Percentiles rank a stretch among this genome's conserved stretches.
phyloP scores from a whole-genome alignment of 1,140 invertebrate species.

The Procambarus virginalis region DNA sequence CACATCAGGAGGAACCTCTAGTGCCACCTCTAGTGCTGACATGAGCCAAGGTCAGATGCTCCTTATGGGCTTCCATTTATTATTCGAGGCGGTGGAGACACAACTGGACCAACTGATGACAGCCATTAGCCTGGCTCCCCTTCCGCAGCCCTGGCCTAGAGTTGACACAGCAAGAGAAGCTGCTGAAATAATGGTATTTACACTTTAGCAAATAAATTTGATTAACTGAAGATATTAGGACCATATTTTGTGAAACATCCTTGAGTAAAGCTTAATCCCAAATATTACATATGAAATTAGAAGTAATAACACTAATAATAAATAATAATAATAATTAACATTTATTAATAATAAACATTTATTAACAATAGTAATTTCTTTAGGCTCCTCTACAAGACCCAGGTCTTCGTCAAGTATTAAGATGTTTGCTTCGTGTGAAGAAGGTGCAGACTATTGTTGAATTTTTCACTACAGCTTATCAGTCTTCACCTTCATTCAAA shows the following conservation, averaged over 20 bases:
- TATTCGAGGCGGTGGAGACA: constrained; percentile 85
- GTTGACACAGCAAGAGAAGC: constrained; percentile 88
- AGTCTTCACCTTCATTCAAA: constrained; percentile 71
- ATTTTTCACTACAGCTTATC: constrained; percentile 82
- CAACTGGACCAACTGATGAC: constrained; percentile 62
- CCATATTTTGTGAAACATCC: neutral
- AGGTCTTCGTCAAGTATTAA: constrained; percentile 80
- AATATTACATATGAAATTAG: constrained; percentile 67
- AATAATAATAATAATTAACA: too few species aligned
- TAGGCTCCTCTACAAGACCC: constrained; percentile 84
- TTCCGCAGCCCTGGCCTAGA: constrained; percentile 84
- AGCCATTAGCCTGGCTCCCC: constrained; percentile 40
- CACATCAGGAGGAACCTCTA: constrained; percentile 38
- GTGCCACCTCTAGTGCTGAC: constrained; percentile 16
- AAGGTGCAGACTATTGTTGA: constrained; percentile 85
- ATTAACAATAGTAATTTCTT: constrained; percentile 58
- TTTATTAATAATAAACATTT: neutral
- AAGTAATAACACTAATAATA: neutral
- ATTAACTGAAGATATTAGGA: too few species aligned
- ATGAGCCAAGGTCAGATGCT: constrained; percentile 88
- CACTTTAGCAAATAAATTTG: neutral
- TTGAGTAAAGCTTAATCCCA: neutral
- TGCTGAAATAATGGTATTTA: constrained; percentile 81
- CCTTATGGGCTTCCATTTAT: constrained; percentile 89
- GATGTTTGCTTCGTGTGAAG: constrained; percentile 86